A percentile compares a stretch with the other conserved stretches of the same genome.
These are phyloP conservation scores for Deroplatys truncata DNA, from an alignment of 2,888 invertebrate genomes.

Conservation along the genomic window DNA sequence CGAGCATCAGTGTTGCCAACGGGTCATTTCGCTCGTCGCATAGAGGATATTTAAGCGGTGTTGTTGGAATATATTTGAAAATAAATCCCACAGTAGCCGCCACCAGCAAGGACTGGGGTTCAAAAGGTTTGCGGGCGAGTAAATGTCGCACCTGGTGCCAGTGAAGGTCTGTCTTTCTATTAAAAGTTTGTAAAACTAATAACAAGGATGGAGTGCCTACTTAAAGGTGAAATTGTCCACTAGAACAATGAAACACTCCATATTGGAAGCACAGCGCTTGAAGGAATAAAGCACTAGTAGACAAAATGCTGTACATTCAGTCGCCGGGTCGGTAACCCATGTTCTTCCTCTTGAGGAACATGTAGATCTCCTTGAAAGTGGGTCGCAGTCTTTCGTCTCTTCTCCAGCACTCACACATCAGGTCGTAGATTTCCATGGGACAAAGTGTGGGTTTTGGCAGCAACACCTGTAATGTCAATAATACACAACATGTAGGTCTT, in stretches of 20 bases:
- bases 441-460: constrained; percentile 73
- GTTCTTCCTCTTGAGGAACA: constrained; percentile 61
- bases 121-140: no score
- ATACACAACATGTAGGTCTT: constrained; percentile 59
- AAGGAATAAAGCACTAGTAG: neutral
- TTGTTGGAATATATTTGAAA: no score
- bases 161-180: no score
- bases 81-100: neutral
- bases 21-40: no score
- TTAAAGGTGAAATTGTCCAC: no score
- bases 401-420: constrained; percentile 69
- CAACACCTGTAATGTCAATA: constrained; percentile 43
- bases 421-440: constrained; percentile 68
- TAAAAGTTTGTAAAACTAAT: neutral
- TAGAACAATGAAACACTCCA: neutral
- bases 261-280: constrained; percentile 5
- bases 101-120: no score
- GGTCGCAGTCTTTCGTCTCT: constrained; percentile 56
- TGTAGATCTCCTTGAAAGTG: constrained; percentile 63
- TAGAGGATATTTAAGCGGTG: no score
- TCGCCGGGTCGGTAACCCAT: constrained; percentile 48
- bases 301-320: constrained; percentile 10
- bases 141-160: no score
- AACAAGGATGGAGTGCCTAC: neutral
- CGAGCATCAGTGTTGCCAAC: no score